Evolutionary conservation across 2,113 vertebrate genomes (phyloP).

Genomic region (Butastur rufipennis): DNA sequence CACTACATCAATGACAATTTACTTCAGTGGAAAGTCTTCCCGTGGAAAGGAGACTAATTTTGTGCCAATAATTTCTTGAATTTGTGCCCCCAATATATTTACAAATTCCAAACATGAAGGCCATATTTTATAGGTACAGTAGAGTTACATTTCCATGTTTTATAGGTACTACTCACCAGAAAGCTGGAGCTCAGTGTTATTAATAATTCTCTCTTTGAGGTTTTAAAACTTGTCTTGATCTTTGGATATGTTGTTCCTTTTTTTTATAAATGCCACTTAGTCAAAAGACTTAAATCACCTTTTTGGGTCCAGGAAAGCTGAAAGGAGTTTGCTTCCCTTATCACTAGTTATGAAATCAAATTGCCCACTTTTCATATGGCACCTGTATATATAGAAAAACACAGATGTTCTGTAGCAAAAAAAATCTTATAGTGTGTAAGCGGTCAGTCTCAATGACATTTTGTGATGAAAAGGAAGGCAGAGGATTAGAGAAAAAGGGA

Average conservation of each 20-base stretch:
- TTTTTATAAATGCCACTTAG: not conserved
- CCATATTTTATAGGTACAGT: not conserved
- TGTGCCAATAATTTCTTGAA: not conserved
- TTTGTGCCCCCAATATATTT: not conserved
- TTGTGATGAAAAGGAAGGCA: not conserved
- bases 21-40: not conserved
- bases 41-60: not conserved
- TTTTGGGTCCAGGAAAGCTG: not conserved
- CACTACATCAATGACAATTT: not conserved
- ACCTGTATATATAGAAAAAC: rapidly evolving
- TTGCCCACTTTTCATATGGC: not conserved
- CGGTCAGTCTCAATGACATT: not conserved
- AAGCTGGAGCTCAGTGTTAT: not conserved
- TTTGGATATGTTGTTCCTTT: not conserved
- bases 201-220: not conserved
- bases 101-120: not conserved
- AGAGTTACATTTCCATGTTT: not conserved
- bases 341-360: not conserved
- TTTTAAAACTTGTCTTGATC: not conserved
- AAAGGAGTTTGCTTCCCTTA: not conserved
- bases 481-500: not conserved
- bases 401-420: not conserved
- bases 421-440: rapidly evolving
- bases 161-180: not conserved
- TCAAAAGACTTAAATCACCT: not conserved